Evolutionary conservation across 2,797 vertebrate species (phyloP), one percentile per base, ranked within the genome.

Genomic region (Columba guinea): DNA sequence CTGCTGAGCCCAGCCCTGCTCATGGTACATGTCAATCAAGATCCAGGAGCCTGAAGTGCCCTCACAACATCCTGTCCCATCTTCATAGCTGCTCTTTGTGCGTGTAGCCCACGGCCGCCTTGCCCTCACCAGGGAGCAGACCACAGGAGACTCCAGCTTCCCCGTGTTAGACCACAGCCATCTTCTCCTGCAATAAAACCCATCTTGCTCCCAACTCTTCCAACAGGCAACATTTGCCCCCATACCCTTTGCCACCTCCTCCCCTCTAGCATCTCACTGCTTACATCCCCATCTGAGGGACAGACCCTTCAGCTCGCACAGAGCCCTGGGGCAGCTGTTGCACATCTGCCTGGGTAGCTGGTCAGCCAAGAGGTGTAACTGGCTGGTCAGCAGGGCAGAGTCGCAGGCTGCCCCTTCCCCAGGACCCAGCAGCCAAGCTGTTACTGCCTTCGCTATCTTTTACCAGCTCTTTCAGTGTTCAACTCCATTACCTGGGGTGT

Each of bases 401-500:
- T 37, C 3, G 0, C 11, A 3, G 46, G 34, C 65, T 48, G 30
- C 19, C 39, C 22, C 27, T 53, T 65, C 15, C 41, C 13, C 37
- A 37, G 18, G 15, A 77, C 32, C 22, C 22, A 76, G 51, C 35
- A 51, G 56, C 35, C 35, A 60, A 67, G 27, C 34, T 44, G 27
- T 41, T 74, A 17, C 39, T 32, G 46, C 49, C 49, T 20, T 68
- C 0, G 0, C 26, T 64, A 1, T 34, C 56, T 81, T 63, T 30
- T 67, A 53, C 28, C n/a, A 10, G 8, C 44, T 65, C 32, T 35
- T 14, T 53, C 49, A 11, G 35, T 49, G 22, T 56, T 55, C 89
- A 85, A 49, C 53, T 49, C 39, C 7, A 1, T n/a, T n/a, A 39
- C 19, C 16, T 37, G 0, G 0, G 21, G 21, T 23, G 26, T 39